Base-by-base conservation (phyloP, 2,113 vertebrate species). In the Tachysurus fulvidraco region DNA sequence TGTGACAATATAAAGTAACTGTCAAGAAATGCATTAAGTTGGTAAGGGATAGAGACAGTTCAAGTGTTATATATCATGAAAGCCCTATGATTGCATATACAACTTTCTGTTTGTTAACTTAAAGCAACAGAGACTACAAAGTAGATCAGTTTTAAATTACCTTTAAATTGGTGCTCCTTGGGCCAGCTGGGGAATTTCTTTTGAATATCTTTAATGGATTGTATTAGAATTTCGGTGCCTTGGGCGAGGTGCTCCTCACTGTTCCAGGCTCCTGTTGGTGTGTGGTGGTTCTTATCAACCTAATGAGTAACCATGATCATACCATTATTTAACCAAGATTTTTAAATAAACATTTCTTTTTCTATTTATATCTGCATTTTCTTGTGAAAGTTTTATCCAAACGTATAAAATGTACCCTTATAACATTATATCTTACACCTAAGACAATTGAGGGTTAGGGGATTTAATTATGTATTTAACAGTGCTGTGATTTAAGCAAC, bases 161-260 rank as follows among this genome's bases (percentile, higher is more conserved):
- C 96, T 95, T 95, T 95, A 74, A 96, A 92, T 19, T 94, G 92
- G 1, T 96, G 92, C 28, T 92, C 85, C 17, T 82, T 91, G 36
- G 92, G 90, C 95, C 94, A 96, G 0, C 0, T 55, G 50, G 94
- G 94, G 73, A 95, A 96, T 71, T 93, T 96, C 28, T 2, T 87
- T 87, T 91, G 86, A 28, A 95, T 91, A 3, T 0, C 2, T 14
- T 89, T 91, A 85, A 94, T 92, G n/a, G 44, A 93, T 0, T 3
- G 0, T 64, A 87, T 81, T 16, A 96, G 92, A 85, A 96, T 95
- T 0, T 81, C 64, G 25, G 93, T 94, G 23, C 86, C 94, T 88
- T 96, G 95, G 0, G 2, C 88, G 57, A 96, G 6, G 79, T 96
- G 94, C 19, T 92, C 76, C 90, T 94, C 92, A 12, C 95, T 94